Base-by-base conservation (phyloP, 2,888 invertebrate species). In the Eristalis arbustorum region DNA sequence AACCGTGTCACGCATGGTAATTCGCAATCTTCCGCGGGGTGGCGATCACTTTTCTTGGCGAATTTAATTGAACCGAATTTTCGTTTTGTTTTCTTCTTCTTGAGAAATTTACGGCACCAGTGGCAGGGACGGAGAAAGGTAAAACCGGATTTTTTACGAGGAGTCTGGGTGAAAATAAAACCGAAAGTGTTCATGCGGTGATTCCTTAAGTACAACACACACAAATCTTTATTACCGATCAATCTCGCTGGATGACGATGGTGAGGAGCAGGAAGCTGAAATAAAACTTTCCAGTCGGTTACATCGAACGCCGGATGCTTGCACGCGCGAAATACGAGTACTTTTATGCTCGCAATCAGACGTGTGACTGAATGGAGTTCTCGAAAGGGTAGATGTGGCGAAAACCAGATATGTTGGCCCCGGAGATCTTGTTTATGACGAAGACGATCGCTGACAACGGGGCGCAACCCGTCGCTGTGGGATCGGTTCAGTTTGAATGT, bases 21-120 rank as follows among this genome's bases (percentile, higher is more conserved):
- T 78, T 73, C 13, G 37, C 78, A 63, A 56, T 13, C 18, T 42
- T 57, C 34, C 13, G n/a, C 69, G 1, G 10, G 25, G 40, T n/a
- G 25, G 13, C 71, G 22, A 25, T 62, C 75, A 79, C 59, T 73
- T 78, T 31, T n/a, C n/a, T 75, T 71, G 75, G 61, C 67, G 34
- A 61, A 75, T 68, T 79, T 77, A 83, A 79, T 84, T 79, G 75
- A 79, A 71, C 37, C 71, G 22, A 49, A 49, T n/a, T 49, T n/a
- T n/a, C 2, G 49, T 4, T 18, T 49, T 49, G 18, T 18, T 49
- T 49, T 49, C 31, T 37, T 37, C 11, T 23, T 14, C 13, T 76
- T 37, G 63, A n/a, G 42, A 23, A 22, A 64, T 78, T 69, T 66
- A 34, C 23, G 73, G 25, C 49, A 37, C 22, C 67, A 11, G 34